Evolutionary conservation across 2,888 invertebrate species (phyloP), one percentile per base, ranked within the genome.

Genomic region (Dicycla oo): DNA sequence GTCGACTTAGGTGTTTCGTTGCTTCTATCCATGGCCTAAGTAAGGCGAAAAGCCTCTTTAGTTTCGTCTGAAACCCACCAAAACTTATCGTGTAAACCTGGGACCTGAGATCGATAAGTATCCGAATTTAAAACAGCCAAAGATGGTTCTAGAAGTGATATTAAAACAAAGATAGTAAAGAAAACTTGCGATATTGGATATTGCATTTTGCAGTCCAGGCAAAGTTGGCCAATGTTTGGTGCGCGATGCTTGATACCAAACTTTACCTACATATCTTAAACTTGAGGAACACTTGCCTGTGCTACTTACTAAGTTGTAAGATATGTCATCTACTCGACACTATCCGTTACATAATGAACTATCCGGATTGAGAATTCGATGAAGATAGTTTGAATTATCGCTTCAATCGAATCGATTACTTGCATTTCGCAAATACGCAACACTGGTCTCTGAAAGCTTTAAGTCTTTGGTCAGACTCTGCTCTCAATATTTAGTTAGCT

Each of bases 101-200:
- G 26, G 47, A 65, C 30, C n/a, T 43, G 30, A 23, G 57, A 75
- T 79, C 75, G 30, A 76, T 80, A 73, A 61, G 45, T 73, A 54
- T 65, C 30, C 60, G 30, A 30, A 72, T 79, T 79, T 65, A 65
- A 64, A 79, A 61, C 74, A 34, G 49, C 30, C 18, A 51, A 23
- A 56, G 49, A 51, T 18, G 23, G 58, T 54, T 61, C 60, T 51
- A 54, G 60, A 65, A 73, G 15, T 38, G 65, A 79, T 45, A 54
- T 71, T 43, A 43, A 76, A 67, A 56, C 47, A 69, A 69, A 54
- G 57, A 34, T 26, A 11, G 13, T 15, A 40, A 56, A 77, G 62
- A 81, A 64, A 72, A 63, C 78, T 72, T 53, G 20, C 63, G 38
- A 72, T 71, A 61, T 67, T 81, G 60, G 56, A 81, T 81, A 61